Evolutionary conservation across 2,797 vertebrate species (phyloP).

Genomic region (Melanitta fusca): DNA sequence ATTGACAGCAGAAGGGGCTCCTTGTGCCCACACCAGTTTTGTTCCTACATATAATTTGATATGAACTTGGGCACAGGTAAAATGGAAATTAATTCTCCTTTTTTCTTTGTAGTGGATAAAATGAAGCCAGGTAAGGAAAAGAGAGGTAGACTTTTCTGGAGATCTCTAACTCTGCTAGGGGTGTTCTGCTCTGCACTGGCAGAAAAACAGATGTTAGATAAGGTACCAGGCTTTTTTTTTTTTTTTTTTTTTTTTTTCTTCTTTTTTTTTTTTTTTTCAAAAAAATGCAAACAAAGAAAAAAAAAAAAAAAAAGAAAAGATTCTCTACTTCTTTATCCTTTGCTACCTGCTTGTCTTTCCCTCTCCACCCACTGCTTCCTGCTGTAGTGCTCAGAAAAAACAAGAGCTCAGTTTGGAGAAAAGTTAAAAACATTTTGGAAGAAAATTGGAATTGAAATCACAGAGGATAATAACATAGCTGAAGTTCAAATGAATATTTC

Average conservation of each 20-base stretch:
- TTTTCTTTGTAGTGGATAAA: not conserved
- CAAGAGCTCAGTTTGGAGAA: not conserved
- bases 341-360: not conserved
- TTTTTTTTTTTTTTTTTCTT: not conserved
- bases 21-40: not conserved
- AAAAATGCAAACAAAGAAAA: not conserved
- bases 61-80: not conserved
- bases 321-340: not conserved
- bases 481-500: constrained; percentile 72
- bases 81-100: not conserved
- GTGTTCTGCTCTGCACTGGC: not conserved
- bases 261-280: not conserved
- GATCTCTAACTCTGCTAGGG: not conserved
- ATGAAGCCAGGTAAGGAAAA: not conserved
- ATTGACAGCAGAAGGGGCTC: not conserved
- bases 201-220: not conserved
- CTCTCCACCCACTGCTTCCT: not conserved
- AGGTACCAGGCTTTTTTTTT: not conserved
- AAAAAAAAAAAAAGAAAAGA: not conserved
- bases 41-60: not conserved
- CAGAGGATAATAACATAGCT: constrained; percentile 62
- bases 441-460: constrained; percentile 66
- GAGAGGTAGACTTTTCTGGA: not conserved
- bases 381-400: constrained; percentile 3
- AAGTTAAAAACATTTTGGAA: constrained; percentile 49